phyloP scores from a whole-genome alignment of 2,888 invertebrate genomes.

The Magallana nippona region DNA sequence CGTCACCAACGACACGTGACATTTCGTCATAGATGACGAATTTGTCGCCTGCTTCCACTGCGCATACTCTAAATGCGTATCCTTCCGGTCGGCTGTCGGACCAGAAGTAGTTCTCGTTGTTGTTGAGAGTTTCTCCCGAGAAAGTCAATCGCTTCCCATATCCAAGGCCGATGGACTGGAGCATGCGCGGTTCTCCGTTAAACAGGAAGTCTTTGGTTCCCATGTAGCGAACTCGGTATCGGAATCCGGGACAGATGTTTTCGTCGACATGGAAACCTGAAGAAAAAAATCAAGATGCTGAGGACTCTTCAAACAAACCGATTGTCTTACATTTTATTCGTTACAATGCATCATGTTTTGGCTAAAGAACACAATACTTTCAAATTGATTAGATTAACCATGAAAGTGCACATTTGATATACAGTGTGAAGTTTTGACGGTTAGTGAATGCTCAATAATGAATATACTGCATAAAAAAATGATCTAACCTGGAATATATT shows the following conservation, averaged over 20 bases:
- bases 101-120: constrained; percentile 86
- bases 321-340: no score
- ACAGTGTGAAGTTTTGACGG: no score
- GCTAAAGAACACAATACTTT: no score
- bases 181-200: constrained; percentile 85
- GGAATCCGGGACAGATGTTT: constrained; percentile 87
- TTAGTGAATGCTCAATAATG: no score
- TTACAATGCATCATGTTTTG: no score
- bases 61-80: constrained; percentile 83
- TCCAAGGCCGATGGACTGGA: constrained; percentile 87
- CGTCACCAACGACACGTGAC: constrained; percentile 60
- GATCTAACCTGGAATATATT: no score
- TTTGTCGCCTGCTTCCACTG: constrained; percentile 86
- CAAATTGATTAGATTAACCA: no score
- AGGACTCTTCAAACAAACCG: neutral
- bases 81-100: constrained; percentile 88
- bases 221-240: constrained; percentile 86
- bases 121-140: constrained; percentile 85
- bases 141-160: constrained; percentile 88
- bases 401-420: no score
- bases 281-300: constrained; percentile 40
- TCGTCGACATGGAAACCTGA: constrained; percentile 87
- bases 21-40: constrained; percentile 84
- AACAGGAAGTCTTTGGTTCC: constrained; percentile 84
- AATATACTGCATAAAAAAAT: no score